phyloP scores from a whole-genome alignment of 2,113 vertebrate species.

The Coracopsis vasa region DNA sequence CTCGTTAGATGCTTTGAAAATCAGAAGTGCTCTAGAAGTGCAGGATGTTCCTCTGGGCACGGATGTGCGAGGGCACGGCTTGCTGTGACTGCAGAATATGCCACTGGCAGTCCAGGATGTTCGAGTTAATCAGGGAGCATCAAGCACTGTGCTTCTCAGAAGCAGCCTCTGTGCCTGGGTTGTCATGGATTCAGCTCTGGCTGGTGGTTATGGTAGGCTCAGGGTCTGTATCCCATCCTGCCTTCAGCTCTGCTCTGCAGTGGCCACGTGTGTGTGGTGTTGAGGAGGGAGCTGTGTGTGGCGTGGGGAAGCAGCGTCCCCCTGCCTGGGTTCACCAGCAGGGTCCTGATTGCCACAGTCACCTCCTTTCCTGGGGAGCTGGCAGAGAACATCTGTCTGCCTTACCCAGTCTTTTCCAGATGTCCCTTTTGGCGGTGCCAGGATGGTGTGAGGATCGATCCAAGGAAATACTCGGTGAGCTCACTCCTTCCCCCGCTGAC shows the following conservation, averaged over 20 bases:
- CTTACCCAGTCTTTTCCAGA: background rate
- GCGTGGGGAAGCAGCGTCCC: rapidly evolving
- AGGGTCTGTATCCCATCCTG: background rate
- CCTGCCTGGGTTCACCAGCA: background rate
- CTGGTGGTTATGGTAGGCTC: background rate
- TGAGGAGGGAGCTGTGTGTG: background rate
- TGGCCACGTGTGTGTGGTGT: rapidly evolving
- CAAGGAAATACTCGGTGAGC: conserved; percentile 7
- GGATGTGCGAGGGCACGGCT: background rate
- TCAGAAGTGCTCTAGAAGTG: background rate
- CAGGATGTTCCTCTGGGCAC: background rate
- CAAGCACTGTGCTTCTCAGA: background rate
- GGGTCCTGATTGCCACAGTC: background rate
- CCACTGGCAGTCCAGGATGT: background rate
- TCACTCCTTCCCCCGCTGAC: background rate
- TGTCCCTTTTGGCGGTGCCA: conserved; percentile 34
- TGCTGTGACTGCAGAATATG: background rate
- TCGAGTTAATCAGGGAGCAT: background rate
- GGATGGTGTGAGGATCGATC: background rate
- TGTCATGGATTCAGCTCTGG: conserved; percentile 49
- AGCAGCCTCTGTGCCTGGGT: background rate
- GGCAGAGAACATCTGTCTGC: background rate
- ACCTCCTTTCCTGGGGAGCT: background rate
- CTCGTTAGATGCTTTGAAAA: background rate
- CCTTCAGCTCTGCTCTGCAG: background rate